Conservation (phyloP, 2,888 invertebrate species). For the Megaustenia siamemsis region DNA sequence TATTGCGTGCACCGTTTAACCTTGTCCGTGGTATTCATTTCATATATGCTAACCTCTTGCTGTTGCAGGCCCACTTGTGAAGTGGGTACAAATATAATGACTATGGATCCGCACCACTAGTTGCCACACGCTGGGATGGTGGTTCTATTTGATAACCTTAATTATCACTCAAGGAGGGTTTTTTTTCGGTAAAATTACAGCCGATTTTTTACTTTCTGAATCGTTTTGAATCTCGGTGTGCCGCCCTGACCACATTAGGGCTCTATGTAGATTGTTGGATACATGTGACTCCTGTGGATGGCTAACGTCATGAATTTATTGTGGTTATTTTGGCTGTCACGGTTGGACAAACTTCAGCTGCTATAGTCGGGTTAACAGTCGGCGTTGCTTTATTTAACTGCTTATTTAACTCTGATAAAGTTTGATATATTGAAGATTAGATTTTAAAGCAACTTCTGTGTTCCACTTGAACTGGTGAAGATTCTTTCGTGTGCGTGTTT, state of each 20-base stretch:
- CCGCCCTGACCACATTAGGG: not conserved
- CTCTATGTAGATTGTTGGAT: not conserved
- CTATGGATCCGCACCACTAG: not conserved
- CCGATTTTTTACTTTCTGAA: not conserved
- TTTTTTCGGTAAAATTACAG: not conserved
- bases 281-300: constrained; percentile 12
- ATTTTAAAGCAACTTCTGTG: too few species aligned
- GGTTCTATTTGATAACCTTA: constrained; percentile 2
- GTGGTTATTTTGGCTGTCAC: not conserved
- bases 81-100: not conserved
- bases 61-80: not conserved
- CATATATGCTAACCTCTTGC: not conserved
- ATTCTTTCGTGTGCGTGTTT: too few species aligned
- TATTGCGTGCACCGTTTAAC: not conserved
- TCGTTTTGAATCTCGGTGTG: constrained; percentile 7
- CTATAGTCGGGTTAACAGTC: not conserved
- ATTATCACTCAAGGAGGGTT: not conserved
- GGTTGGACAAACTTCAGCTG: constrained; percentile 9
- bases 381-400: not conserved
- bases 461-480: too few species aligned
- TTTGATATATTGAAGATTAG: too few species aligned
- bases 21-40: not conserved
- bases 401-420: too few species aligned
- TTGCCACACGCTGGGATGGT: constrained; percentile 12
- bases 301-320: not conserved